Conservation (phyloP, 92 coral and sea anemone species). For the Phenganax subtilis region DNA sequence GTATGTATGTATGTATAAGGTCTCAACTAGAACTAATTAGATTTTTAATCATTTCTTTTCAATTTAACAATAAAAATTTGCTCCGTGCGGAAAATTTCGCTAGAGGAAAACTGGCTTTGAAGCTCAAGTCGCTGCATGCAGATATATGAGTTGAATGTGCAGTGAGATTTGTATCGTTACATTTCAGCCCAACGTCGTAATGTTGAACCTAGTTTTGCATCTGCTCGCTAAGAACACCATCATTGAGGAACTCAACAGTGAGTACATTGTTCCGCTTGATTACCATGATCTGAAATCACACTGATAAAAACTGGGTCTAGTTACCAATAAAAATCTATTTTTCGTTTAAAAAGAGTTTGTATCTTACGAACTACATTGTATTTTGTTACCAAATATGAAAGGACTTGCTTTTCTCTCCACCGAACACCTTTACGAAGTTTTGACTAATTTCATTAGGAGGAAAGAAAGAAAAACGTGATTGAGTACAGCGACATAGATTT, state of each 20-base stretch:
- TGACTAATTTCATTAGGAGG: no score
- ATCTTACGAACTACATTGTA: no score
- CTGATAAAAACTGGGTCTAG: neutral
- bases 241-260: constrained; percentile 70
- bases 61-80: no score
- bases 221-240: constrained; percentile 65
- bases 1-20: no score
- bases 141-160: neutral
- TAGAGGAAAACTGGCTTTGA: neutral
- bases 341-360: no score
- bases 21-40: no score
- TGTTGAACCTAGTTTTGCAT: constrained; percentile 63
- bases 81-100: neutral
- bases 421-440: no score
- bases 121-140: neutral
- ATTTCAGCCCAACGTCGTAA: constrained; percentile 58
- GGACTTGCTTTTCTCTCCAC: no score
- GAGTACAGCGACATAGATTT: no score
- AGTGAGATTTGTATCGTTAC: neutral
- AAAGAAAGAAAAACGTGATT: no score
- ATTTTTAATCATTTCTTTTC: neutral
- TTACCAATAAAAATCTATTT: no score
- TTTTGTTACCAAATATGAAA: no score
- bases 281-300: neutral
- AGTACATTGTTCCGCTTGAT: neutral